Base-by-base conservation (phyloP, 2,888 invertebrate genomes). In the Tetanocera ferruginea region DNA sequence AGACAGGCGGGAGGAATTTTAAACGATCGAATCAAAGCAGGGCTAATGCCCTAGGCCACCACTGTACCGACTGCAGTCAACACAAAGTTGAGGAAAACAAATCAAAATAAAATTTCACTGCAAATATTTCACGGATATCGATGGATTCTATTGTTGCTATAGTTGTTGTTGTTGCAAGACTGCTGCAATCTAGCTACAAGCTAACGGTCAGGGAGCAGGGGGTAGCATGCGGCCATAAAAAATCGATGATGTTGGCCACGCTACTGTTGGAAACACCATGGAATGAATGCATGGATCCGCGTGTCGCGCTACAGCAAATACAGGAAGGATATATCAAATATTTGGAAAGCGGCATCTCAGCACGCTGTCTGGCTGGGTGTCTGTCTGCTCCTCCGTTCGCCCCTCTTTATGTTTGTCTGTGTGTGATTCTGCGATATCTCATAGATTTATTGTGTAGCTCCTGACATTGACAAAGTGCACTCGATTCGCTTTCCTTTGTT, bases 381-480 rank as follows among this genome's bases (percentile, higher is more conserved):
- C 28, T 43, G 43, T 43, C 1, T 57, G 52, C 67, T 69, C 19
- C 37, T 79, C 78, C 77, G 81, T 78, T 80, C 79, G 79, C 79
- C 80, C 78, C 77, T 80, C 77, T n/a, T n/a, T n/a, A n/a, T 79
- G 80, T 82, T 1, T 49, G 62, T 62, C 2, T 25, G 75, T 43
- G 55, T 37, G 17, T 49, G 51, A 28, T n/a, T 28, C 62, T 34
- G 34, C 75, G 67, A 85, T 87, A 87, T 87, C 87, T 85, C 83
- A 84, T 86, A 85, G 87, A 87, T 87, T 87, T 87, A 87, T 87
- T 87, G 86, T 87, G 86, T 84, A 83, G 86, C 85, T 43, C 43
- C 84, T 87, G 87, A 87, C 87, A 87, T 85, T 87, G 87, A 87
- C 87, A 87, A 87, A 87, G 86, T 87, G 86, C 86, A 85, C 83